Conservation (phyloP, 2,888 invertebrate genomes). For the Hipparchia semele region DNA sequence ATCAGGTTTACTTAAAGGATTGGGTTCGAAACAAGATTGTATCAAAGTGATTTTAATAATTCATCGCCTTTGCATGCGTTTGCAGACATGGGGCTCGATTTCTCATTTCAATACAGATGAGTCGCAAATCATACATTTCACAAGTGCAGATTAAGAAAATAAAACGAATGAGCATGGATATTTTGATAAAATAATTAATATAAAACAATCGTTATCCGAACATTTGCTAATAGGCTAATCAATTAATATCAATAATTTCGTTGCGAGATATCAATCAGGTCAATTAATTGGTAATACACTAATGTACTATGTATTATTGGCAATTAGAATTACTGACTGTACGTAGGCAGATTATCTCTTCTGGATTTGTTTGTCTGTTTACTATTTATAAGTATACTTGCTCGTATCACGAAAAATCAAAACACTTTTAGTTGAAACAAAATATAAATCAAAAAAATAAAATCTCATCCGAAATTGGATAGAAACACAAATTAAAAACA, state of each 20-base stretch:
- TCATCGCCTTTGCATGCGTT: conserved; percentile 52
- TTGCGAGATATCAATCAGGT: background rate
- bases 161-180: background rate
- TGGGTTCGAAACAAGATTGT: conserved; percentile 78
- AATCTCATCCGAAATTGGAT: no score
- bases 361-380: no score
- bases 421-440: no score
- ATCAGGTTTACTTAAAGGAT: conserved; percentile 82
- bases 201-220: background rate
- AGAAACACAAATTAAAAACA: no score
- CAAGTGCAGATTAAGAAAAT: background rate
- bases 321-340: background rate
- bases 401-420: no score
- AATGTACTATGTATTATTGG: background rate
- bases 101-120: conserved; percentile 26
- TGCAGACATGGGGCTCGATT: conserved; percentile 26
- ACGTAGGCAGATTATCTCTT: background rate
- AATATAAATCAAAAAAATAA: no score
- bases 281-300: background rate
- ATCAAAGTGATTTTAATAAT: conserved; percentile 80
- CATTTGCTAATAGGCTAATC: background rate
- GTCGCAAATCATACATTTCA: conserved; percentile 3
- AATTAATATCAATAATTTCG: background rate
- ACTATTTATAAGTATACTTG: no score
- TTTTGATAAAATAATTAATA: background rate